A percentile compares a stretch with the other conserved stretches of the same genome.
Evolutionary conservation across 2,888 invertebrate genomes (phyloP).

Genomic region (Cephus pulcher): DNA sequence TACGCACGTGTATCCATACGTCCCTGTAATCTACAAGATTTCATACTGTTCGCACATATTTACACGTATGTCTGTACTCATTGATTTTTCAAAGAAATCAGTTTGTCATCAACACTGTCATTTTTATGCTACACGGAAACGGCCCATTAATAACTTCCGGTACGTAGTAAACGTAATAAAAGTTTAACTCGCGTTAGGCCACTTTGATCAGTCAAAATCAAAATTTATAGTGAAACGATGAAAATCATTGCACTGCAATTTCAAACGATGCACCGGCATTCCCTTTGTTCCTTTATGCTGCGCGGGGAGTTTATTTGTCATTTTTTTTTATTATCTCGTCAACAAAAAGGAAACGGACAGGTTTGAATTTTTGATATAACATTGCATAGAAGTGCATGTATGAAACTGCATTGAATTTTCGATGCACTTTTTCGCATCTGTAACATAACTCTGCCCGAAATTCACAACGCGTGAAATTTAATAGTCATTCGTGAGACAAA

Average conservation of each 20-base stretch:
- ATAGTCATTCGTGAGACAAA: not conserved
- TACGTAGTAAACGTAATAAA: not conserved
- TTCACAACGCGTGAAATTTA: not conserved
- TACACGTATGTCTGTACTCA: not conserved
- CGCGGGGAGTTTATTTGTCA: not conserved
- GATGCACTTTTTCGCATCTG: not conserved
- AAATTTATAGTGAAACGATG: accelerated
- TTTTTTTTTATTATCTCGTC: not conserved
- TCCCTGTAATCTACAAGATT: not conserved
- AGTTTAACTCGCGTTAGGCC: not conserved
- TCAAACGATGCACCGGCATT: not conserved
- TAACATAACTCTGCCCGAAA: not conserved
- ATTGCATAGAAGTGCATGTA: not conserved
- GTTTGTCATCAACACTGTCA: not conserved
- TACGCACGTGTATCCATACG: not conserved
- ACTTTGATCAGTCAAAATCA: not conserved
- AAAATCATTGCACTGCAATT: not conserved
- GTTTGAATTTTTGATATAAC: not conserved
- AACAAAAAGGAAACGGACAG: not conserved
- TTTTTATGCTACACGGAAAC: not conserved
- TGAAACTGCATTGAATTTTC: not conserved
- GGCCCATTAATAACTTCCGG: not conserved
- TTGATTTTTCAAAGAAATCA: not conserved
- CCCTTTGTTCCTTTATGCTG: not conserved
- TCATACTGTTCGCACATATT: not conserved